Percentiles rank a stretch among this genome's conserved stretches.
Conservation (phyloP, 1,140 invertebrate species). For the Brachystomella parvula region DNA sequence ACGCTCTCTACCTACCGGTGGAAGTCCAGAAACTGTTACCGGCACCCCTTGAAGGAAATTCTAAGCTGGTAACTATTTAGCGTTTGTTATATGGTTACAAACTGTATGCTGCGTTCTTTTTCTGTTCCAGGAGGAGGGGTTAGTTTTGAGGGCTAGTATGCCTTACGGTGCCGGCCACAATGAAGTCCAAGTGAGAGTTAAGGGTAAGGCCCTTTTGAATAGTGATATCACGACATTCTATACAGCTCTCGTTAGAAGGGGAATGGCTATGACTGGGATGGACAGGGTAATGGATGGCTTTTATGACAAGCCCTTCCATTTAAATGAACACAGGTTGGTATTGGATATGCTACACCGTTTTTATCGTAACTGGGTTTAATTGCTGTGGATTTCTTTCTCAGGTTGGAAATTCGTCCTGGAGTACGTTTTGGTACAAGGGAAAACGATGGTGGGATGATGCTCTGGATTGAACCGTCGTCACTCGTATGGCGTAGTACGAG, state of each 20-base stretch:
- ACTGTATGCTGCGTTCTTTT: not conserved
- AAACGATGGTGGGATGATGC: not conserved
- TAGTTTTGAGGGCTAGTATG: not conserved
- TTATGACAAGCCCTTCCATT: not conserved
- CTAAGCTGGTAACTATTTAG: not conserved
- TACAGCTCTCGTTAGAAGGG: not conserved
- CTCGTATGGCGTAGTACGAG: not conserved
- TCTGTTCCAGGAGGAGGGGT: not conserved
- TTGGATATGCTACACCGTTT: not conserved
- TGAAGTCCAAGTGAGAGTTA: no score
- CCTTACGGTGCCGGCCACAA: no score
- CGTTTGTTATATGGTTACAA: not conserved
- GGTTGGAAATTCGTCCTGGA: not conserved
- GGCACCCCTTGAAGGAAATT: not conserved
- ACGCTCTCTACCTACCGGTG: not conserved
- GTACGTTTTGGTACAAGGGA: not conserved
- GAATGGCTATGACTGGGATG: not conserved
- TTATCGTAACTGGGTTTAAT: not conserved
- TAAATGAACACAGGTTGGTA: not conserved
- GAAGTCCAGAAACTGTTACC: not conserved
- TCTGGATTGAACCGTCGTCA: not conserved
- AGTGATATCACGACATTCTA: no score
- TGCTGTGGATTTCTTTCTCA: not conserved
- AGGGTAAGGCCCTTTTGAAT: no score
- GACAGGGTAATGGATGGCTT: not conserved